phyloP scores from a whole-genome alignment of 2,888 invertebrate genomes.

The Drosophila suboccidentalis region DNA sequence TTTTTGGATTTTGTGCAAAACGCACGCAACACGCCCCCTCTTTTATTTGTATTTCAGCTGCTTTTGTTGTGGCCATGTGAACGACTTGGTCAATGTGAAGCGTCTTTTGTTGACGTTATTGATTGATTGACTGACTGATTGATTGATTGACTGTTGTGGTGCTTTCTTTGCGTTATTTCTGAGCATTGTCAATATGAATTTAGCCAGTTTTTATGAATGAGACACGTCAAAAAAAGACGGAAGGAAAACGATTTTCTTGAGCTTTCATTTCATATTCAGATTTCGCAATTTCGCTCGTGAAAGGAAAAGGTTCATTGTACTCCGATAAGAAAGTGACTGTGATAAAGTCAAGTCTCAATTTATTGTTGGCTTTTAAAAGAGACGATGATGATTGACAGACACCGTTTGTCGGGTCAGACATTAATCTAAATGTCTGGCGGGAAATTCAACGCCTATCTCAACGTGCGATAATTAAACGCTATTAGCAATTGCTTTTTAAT shows the following conservation, averaged over 20 bases:
- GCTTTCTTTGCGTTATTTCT: slow-evolving; percentile 10
- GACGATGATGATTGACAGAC: slow-evolving; percentile 10
- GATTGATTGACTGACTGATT: slow-evolving; percentile 24
- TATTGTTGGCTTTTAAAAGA: not conserved
- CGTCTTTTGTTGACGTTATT: slow-evolving; percentile 29
- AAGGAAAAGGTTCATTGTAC: slow-evolving; percentile 9
- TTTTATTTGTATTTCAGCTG: slow-evolving; percentile 20
- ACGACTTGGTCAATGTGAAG: slow-evolving; percentile 52
- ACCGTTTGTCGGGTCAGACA: slow-evolving; percentile 8
- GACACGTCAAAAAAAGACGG: slow-evolving; percentile 64
- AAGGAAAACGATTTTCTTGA: slow-evolving; percentile 55
- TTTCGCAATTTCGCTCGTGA: slow-evolving; percentile 14
- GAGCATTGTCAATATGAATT: slow-evolving; percentile 24
- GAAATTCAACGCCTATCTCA: slow-evolving; percentile 14
- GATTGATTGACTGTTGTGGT: slow-evolving; percentile 40
- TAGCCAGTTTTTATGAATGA: slow-evolving; percentile 55
- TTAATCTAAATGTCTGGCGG: slow-evolving; percentile 8
- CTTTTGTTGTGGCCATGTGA: slow-evolving; percentile 43
- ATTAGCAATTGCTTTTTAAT: slow-evolving; percentile 43
- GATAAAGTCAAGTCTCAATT: not conserved
- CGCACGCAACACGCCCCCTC: slow-evolving; percentile 50
- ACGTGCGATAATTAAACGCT: slow-evolving; percentile 34
- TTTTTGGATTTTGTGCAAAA: slow-evolving; percentile 34
- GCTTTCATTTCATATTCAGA: slow-evolving; percentile 42
- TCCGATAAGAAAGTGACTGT: slow-evolving; percentile 9